phyloP scores from a whole-genome alignment of 2,113 vertebrate species.

The Zootoca vivipara region DNA sequence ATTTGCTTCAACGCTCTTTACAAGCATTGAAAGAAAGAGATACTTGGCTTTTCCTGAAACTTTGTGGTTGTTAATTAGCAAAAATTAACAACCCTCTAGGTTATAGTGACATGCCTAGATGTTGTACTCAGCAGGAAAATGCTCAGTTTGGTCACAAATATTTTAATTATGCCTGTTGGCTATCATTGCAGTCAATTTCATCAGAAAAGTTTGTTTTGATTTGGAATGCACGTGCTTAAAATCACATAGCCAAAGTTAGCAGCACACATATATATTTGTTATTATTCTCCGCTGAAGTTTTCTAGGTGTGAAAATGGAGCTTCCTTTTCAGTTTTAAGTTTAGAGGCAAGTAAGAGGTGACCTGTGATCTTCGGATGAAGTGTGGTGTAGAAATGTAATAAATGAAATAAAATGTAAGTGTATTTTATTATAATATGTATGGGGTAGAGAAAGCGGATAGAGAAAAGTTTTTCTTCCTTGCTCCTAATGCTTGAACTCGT shows the following conservation, averaged over 20 bases:
- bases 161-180: neutral
- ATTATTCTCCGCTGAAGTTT: neutral
- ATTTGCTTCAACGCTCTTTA: neutral
- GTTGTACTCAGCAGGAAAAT: neutral
- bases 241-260: too few species aligned
- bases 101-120: slow-evolving; percentile 4
- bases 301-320: accelerated
- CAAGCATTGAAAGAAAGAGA: neutral
- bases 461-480: too few species aligned
- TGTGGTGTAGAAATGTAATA: too few species aligned
- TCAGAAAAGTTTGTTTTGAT: neutral
- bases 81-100: neutral
- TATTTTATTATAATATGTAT: too few species aligned
- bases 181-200: neutral
- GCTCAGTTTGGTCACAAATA: neutral
- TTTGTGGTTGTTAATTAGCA: neutral
- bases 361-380: neutral
- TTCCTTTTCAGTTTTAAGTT: neutral
- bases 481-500: too few species aligned
- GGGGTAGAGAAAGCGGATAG: too few species aligned
- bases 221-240: neutral
- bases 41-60: too few species aligned
- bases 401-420: too few species aligned
- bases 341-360: neutral
- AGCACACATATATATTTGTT: too few species aligned